Evolutionary conservation across 2,888 invertebrate species (phyloP).

Genomic region (Endomychus coccineus): DNA sequence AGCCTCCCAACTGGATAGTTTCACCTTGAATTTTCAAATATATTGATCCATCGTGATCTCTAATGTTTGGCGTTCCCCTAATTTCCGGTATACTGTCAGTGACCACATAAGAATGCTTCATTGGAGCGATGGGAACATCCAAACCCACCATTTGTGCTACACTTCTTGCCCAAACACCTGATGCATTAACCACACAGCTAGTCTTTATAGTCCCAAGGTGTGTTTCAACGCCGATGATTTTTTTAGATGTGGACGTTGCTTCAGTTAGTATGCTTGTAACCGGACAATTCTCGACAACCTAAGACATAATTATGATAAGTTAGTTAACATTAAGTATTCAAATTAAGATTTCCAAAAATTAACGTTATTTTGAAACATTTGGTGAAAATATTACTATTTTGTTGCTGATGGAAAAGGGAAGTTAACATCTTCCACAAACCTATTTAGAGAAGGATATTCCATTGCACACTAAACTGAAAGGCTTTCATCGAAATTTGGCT

Average conservation of each 20-base stretch:
- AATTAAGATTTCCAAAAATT: too few species aligned
- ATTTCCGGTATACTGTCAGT: slow-evolving; percentile 71
- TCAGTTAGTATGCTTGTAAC: slow-evolving; percentile 58
- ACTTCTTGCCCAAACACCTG: slow-evolving; percentile 77
- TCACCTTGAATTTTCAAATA: slow-evolving; percentile 82
- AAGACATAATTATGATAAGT: too few species aligned
- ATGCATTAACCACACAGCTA: slow-evolving; percentile 69
- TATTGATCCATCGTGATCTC: slow-evolving; percentile 78
- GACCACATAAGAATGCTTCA: slow-evolving; percentile 85
- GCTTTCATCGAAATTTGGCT: too few species aligned
- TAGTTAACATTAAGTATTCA: too few species aligned
- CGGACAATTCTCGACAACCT: slow-evolving; percentile 70
- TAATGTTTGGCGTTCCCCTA: slow-evolving; percentile 68
- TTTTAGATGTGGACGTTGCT: slow-evolving; percentile 56
- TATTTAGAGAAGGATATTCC: too few species aligned
- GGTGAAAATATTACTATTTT: too few species aligned
- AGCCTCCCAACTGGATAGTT: slow-evolving; percentile 77
- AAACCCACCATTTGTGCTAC: slow-evolving; percentile 61
- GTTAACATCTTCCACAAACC: too few species aligned
- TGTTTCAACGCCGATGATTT: slow-evolving; percentile 71
- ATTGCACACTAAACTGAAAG: too few species aligned
- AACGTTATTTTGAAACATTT: too few species aligned
- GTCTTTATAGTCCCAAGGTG: slow-evolving; percentile 68
- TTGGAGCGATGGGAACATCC: slow-evolving; percentile 68
- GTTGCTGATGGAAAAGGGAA: too few species aligned